Conservation (phyloP, 1,140 invertebrate species). For the Bombus terrestris region DNA sequence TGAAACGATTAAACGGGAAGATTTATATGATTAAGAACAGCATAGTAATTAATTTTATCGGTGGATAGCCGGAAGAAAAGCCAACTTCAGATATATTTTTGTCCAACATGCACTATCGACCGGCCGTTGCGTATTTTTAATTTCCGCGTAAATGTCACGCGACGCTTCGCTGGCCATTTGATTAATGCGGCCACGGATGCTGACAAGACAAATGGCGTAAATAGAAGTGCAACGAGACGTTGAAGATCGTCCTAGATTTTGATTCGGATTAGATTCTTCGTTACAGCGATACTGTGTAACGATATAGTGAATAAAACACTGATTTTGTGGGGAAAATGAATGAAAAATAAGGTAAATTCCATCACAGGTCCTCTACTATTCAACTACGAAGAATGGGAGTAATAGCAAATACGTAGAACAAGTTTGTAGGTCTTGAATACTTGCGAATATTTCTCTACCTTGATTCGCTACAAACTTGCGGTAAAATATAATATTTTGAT, state of each 20-base stretch:
- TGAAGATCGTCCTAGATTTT: not conserved
- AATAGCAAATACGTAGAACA: too few species aligned
- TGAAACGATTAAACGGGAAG: not conserved
- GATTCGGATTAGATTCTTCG: too few species aligned
- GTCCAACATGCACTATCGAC: conserved; percentile 4
- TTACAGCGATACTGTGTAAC: too few species aligned
- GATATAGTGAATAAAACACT: too few species aligned
- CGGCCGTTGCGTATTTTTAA: conserved; percentile 28
- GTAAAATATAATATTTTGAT: too few species aligned
- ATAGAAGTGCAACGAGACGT: not conserved
- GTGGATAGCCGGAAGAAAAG: not conserved
- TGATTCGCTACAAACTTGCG: too few species aligned
- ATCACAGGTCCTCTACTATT: too few species aligned
- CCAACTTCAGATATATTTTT: conserved; percentile 26
- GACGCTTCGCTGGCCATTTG: not conserved
- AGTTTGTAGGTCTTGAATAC: too few species aligned
- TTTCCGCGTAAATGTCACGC: conserved; percentile 29
- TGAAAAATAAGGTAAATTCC: too few species aligned
- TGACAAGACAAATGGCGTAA: not conserved
- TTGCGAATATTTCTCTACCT: too few species aligned
- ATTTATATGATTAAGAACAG: not conserved
- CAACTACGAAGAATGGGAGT: too few species aligned
- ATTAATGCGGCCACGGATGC: not conserved
- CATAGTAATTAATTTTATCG: not conserved
- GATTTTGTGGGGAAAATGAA: too few species aligned